Percentiles rank a stretch among this genome's conserved stretches.
Evolutionary conservation across 2,113 vertebrate genomes (phyloP).

Genomic region (Limanda limanda): DNA sequence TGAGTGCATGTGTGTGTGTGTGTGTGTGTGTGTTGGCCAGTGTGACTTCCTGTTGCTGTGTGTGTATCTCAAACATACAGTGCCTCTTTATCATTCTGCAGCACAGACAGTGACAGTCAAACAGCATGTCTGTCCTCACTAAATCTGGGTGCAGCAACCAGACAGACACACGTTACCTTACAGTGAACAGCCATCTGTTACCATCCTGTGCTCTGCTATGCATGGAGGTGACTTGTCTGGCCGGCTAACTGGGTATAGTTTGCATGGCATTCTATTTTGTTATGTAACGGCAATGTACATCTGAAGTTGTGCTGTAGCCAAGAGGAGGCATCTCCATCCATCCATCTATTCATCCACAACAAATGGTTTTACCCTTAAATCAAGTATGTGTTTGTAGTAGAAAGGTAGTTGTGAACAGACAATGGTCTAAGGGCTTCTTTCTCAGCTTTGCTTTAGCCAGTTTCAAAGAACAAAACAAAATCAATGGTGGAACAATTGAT

Average conservation of each 20-base stretch:
- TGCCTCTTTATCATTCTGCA: conserved; percentile 19
- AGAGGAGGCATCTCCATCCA: neutral
- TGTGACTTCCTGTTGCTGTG: neutral
- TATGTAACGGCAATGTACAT: conserved; percentile 16
- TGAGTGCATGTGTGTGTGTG: conserved; percentile 25
- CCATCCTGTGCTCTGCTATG: conserved; percentile 11
- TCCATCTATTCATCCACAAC: too few relatives aligned
- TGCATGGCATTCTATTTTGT: conserved; percentile 1
- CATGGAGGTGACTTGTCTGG: conserved; percentile 19
- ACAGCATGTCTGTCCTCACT: conserved; percentile 8
- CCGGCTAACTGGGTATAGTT: conserved; percentile 1
- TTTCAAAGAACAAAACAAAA: neutral
- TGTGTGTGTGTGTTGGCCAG: conserved; percentile 17
- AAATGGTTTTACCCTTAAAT: too few relatives aligned
- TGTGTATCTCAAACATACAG: neutral
- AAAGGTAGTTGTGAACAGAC: too few relatives aligned
- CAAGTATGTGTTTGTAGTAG: too few relatives aligned
- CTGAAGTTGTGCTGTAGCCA: neutral
- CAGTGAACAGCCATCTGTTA: conserved; percentile 54
- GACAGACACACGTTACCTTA: conserved; percentile 34
- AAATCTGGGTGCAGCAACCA: conserved; percentile 45
- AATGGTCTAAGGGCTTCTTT: too few relatives aligned
- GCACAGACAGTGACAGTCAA: conserved; percentile 24
- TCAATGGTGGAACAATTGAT: neutral
- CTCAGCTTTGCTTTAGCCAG: neutral